phyloP scores from a whole-genome alignment of 2,888 invertebrate genomes.

The Antheraea assamensis region DNA sequence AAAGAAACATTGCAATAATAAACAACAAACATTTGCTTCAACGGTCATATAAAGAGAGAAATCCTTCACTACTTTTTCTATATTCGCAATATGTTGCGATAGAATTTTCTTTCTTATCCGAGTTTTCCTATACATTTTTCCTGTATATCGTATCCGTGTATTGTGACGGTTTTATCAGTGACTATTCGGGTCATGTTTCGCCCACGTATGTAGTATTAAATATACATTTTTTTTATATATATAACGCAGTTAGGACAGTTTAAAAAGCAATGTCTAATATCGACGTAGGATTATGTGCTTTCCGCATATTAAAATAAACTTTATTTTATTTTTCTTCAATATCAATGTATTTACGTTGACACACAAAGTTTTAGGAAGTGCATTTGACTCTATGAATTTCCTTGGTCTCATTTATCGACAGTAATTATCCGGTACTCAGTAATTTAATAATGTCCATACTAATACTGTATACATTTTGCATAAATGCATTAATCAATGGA shows the following conservation, averaged over 20 bases:
- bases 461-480: too few relatives aligned
- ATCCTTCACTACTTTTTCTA: conserved; percentile 3
- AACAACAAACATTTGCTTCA: conserved; percentile 1
- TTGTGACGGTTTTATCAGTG: not conserved
- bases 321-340: not conserved
- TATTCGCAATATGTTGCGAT: conserved; percentile 51
- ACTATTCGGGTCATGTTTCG: not conserved
- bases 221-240: not conserved
- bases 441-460: too few relatives aligned
- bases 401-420: too few relatives aligned
- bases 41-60: not conserved
- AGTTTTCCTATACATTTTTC: conserved; percentile 1
- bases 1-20: not conserved
- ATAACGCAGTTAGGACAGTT: not conserved
- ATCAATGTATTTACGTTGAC: not conserved
- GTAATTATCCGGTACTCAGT: too few relatives aligned
- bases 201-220: conserved; percentile 1
- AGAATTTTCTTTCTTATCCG: conserved; percentile 42
- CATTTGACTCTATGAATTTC: too few relatives aligned
- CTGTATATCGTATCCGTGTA: not conserved
- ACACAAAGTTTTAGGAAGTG: too few relatives aligned
- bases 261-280: not conserved
- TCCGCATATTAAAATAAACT: not conserved
- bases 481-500: too few relatives aligned
- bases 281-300: not conserved